Conservation (phyloP, 2,888 invertebrate genomes). For the Synergus japonicus region DNA sequence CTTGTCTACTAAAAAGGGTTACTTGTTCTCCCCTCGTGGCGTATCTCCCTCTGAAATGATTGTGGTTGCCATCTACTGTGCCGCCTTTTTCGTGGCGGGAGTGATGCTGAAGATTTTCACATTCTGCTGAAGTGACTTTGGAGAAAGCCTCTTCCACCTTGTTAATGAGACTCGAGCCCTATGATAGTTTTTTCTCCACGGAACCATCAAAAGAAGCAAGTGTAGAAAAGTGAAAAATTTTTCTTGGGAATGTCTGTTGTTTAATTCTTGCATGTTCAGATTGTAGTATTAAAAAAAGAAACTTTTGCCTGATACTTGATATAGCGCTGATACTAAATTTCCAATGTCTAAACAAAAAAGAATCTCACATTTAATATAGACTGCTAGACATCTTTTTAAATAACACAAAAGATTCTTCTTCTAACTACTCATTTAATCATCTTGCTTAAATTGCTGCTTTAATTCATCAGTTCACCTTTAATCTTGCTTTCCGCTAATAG, state of each 20-base stretch:
- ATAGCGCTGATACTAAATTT: background rate
- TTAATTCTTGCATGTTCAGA: background rate
- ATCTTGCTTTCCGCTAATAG: conserved; percentile 5
- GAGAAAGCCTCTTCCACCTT: conserved; percentile 44
- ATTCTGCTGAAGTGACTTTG: conserved; percentile 62
- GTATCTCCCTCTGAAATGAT: conserved; percentile 63
- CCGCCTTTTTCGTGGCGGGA: conserved; percentile 72
- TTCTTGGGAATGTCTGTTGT: background rate
- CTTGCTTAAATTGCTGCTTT: background rate
- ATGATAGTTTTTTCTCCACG: conserved; percentile 45
- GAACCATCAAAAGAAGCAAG: conserved; percentile 17
- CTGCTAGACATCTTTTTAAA: background rate
- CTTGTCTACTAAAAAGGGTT: background rate
- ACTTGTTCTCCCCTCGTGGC: background rate
- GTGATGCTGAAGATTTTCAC: conserved; percentile 71
- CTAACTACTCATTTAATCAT: background rate
- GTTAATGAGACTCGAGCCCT: conserved; percentile 44
- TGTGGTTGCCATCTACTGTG: conserved; percentile 74
- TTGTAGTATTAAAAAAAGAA: background rate
- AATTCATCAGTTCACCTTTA: conserved; percentile 12
- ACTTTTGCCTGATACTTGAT: background rate
- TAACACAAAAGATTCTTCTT: background rate
- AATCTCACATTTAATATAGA: background rate
- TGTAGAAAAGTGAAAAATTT: conserved; percentile 21
- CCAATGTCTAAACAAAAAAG: background rate